A percentile compares a stretch with the other conserved stretches of the same genome.
These are phyloP conservation scores for Ormyrus nitidulus DNA, from an alignment of 2,888 invertebrate species.

Conservation along the genomic window DNA sequence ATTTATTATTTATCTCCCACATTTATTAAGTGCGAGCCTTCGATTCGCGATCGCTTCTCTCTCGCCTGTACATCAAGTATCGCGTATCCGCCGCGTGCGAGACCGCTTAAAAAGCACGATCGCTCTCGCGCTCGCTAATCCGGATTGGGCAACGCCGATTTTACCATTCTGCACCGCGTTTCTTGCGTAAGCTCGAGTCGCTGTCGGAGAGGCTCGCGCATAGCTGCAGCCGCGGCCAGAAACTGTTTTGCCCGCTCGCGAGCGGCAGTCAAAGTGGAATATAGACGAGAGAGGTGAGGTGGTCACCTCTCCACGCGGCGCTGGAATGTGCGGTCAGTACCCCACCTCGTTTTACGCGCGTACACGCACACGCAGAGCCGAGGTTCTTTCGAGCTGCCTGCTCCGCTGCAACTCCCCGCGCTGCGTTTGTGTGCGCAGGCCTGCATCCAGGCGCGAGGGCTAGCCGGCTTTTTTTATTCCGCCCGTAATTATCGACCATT, in stretches of 20 bases:
- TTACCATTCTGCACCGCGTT: slow-evolving; percentile 1
- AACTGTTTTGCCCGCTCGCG: slow-evolving; percentile 9
- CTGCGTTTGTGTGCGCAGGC: neutral
- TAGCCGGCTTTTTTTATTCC: too few species aligned
- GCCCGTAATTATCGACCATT: too few species aligned
- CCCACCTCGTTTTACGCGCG: slow-evolving; percentile 55
- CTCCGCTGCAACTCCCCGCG: neutral
- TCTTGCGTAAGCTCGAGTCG: neutral
- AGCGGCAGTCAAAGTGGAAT: slow-evolving; percentile 37
- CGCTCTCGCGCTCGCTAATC: neutral
- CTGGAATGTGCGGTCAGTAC: slow-evolving; percentile 53
- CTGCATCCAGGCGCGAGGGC: neutral
- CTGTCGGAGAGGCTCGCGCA: neutral
- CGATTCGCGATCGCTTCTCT: neutral
- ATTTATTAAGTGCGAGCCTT: slow-evolving; percentile 35
- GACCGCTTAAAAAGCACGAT: neutral
- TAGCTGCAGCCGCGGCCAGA: slow-evolving; percentile 1
- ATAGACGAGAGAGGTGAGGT: slow-evolving; percentile 36
- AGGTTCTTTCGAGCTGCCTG: slow-evolving; percentile 37
- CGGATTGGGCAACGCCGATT: slow-evolving; percentile 1
- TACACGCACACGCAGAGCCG: slow-evolving; percentile 35
- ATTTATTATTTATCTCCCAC: slow-evolving; percentile 28
- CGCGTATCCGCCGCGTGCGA: neutral
- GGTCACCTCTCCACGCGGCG: slow-evolving; percentile 53
- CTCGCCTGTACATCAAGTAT: too few species aligned